Percentiles rank a stretch among this genome's conserved stretches.
phyloP scores from a whole-genome alignment of 2,797 vertebrate genomes.

The Paguma larvata region DNA sequence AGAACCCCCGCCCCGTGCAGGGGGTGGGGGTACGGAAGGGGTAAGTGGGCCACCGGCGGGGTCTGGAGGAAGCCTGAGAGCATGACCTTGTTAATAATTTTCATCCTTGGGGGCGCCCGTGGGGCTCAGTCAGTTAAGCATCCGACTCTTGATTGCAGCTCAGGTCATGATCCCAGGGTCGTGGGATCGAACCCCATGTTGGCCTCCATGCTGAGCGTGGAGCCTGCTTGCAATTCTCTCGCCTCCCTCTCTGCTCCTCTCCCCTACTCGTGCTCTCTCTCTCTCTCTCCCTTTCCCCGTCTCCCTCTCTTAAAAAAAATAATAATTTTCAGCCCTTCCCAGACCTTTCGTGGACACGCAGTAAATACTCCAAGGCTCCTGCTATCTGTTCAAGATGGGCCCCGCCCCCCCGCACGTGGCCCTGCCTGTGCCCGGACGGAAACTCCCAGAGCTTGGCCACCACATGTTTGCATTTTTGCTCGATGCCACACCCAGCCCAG shows the following conservation, averaged over 20 bases:
- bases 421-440: rapidly evolving
- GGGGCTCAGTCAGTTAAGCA: no score
- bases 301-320: no score
- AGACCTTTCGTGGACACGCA: not conserved
- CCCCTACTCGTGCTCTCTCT: no score
- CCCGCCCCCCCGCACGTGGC: rapidly evolving
- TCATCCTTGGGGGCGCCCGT: not conserved
- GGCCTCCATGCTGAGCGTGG: no score
- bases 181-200: no score
- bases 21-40: not conserved
- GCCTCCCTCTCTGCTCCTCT: no score
- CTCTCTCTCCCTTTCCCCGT: no score
- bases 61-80: not conserved
- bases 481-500: not conserved
- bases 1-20: not conserved
- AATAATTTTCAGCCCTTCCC: not conserved
- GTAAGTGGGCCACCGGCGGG: rapidly evolving
- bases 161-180: no score
- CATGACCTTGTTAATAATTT: rapidly evolving
- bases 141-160: no score
- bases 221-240: no score
- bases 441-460: not conserved
- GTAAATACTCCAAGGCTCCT: not conserved
- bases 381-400: not conserved
- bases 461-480: not conserved